Percentiles rank a stretch among this genome's conserved stretches.
These are phyloP conservation scores for Petromus typicus DNA, from an alignment of 2,113 vertebrate species.

Conservation along the genomic window DNA sequence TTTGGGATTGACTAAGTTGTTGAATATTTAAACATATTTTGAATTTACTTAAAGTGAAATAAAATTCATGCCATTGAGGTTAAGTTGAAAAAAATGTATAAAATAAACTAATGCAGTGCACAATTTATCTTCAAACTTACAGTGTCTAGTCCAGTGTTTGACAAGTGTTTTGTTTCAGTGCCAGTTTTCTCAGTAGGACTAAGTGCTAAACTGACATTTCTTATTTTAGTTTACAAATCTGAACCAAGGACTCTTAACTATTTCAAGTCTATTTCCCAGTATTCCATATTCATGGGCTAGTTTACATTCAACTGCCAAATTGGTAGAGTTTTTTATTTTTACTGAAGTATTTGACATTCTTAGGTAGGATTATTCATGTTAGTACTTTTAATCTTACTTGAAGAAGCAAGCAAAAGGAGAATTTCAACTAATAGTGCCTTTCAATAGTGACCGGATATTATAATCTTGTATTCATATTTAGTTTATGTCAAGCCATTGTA, in stretches of 20 bases:
- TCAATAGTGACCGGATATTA: background rate
- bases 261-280: background rate
- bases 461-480: background rate
- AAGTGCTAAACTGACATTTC: background rate
- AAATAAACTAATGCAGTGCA: background rate
- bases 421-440: background rate
- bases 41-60: background rate
- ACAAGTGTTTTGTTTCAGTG: background rate
- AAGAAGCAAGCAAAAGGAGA: background rate
- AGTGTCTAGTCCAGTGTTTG: background rate
- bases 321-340: background rate
- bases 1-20: background rate
- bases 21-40: background rate
- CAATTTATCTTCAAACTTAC: background rate
- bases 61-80: slow-evolving; percentile 13
- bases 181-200: slow-evolving; percentile 12
- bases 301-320: background rate
- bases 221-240: slow-evolving; percentile 13
- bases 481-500: slow-evolving; percentile 16
- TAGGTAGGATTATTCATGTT: background rate
- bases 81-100: background rate
- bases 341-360: background rate
- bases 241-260: background rate
- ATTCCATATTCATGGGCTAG: background rate
- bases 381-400: background rate